Conservation (phyloP, 1,140 invertebrate genomes). For the Chionoecetes opilio region DNA sequence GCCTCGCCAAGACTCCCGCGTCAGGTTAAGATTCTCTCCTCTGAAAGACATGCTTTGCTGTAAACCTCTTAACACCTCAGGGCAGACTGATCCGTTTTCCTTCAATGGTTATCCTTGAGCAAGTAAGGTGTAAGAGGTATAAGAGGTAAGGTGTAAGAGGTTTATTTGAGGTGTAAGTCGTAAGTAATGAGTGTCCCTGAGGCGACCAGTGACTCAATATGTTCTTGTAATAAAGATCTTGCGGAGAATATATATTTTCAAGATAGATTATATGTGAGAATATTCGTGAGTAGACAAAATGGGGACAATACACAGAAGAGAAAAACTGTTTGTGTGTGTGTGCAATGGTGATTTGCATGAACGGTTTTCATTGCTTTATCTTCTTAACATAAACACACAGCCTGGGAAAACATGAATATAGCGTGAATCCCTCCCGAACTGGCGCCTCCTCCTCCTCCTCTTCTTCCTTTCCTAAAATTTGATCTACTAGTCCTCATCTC, state of each 20-base stretch:
- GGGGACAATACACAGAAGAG: too few species aligned
- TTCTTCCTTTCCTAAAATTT: neutral
- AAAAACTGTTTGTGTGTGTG: neutral
- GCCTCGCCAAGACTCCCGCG: neutral
- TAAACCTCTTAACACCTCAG: neutral
- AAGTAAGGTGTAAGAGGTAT: too few species aligned
- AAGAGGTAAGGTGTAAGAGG: too few species aligned
- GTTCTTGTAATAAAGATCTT: too few species aligned
- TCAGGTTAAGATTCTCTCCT: neutral
- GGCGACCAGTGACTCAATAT: too few species aligned
- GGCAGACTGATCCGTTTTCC: neutral
- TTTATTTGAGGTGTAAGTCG: too few species aligned
- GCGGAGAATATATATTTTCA: too few species aligned
- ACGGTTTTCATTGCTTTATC: neutral
- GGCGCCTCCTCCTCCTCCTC: neutral
- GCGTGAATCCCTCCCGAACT: neutral
- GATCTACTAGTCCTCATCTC: neutral
- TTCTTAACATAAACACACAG: neutral
- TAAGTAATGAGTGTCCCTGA: too few species aligned
- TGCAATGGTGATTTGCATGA: neutral
- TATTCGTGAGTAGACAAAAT: too few species aligned
- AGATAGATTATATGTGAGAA: too few species aligned
- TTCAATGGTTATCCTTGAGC: too few species aligned
- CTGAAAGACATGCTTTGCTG: neutral
- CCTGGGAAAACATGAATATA: neutral